Conservation (phyloP, 1,140 invertebrate genomes). For the Zaprionus gabonicus region DNA sequence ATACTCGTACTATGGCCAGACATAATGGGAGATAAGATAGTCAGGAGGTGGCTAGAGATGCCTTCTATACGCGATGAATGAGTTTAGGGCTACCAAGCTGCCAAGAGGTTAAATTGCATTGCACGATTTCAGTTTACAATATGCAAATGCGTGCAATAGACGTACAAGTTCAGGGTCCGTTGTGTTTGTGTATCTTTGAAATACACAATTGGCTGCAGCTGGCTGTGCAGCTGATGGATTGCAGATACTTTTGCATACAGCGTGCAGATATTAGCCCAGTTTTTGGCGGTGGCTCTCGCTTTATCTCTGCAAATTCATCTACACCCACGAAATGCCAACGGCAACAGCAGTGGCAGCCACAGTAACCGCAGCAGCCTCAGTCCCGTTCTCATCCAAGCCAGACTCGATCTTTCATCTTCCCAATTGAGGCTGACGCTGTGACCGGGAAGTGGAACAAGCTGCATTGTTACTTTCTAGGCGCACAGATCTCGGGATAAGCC, state of each 20-base stretch:
- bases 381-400: slow-evolving; percentile 4
- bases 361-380: slow-evolving; percentile 16
- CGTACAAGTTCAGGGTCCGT: slow-evolving; percentile 69
- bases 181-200: slow-evolving; percentile 23
- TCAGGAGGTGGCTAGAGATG: background rate
- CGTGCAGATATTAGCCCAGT: slow-evolving; percentile 55
- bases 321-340: slow-evolving; percentile 73
- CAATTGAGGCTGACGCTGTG: slow-evolving; percentile 27
- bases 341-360: slow-evolving; percentile 61
- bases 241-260: slow-evolving; percentile 45
- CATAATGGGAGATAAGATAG: background rate
- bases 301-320: slow-evolving; percentile 69
- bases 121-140: slow-evolving; percentile 1
- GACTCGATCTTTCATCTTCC: slow-evolving; percentile 56
- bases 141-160: background rate
- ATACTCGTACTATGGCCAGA: background rate
- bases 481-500: background rate
- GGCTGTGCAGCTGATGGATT: slow-evolving; percentile 56
- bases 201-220: slow-evolving; percentile 15
- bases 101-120: background rate
- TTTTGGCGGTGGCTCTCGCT: slow-evolving; percentile 25
- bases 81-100: background rate
- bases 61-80: background rate
- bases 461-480: slow-evolving; percentile 17
- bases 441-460: slow-evolving; percentile 47